Evolutionary conservation across 2,888 invertebrate genomes (phyloP).

Genomic region (Rhogogaster chlorosoma): DNA sequence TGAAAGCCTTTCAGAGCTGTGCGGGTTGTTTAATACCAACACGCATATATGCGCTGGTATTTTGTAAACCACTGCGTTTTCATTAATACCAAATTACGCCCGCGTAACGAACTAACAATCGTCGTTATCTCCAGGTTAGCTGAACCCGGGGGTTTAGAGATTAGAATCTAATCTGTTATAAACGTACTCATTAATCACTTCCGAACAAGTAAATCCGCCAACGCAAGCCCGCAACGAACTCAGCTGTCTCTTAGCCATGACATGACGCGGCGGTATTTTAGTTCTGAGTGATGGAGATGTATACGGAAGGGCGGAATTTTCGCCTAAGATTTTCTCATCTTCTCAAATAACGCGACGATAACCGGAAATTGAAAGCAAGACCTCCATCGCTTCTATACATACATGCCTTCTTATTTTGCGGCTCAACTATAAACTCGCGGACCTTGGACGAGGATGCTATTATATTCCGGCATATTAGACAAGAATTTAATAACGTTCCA

Average conservation of each 20-base stretch:
- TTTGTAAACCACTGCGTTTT: neutral
- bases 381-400: too few species aligned
- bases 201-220: constrained; percentile 38
- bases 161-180: constrained; percentile 45
- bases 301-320: neutral
- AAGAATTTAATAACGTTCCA: constrained; percentile 74
- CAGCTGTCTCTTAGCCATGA: constrained; percentile 33
- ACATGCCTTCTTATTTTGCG: too few species aligned
- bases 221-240: neutral
- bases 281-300: constrained; percentile 45
- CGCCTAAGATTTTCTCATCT: neutral
- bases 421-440: neutral
- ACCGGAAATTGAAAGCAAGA: neutral
- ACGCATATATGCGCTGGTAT: neutral
- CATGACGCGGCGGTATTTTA: constrained; percentile 37
- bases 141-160: neutral
- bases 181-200: constrained; percentile 51
- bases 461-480: constrained; percentile 72
- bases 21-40: neutral
- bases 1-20: neutral
- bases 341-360: neutral
- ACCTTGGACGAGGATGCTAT: constrained; percentile 56
- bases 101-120: neutral
- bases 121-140: neutral
- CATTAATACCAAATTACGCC: neutral